Conservation (phyloP, 2,797 vertebrate genomes). For the Limosa lapponica region DNA sequence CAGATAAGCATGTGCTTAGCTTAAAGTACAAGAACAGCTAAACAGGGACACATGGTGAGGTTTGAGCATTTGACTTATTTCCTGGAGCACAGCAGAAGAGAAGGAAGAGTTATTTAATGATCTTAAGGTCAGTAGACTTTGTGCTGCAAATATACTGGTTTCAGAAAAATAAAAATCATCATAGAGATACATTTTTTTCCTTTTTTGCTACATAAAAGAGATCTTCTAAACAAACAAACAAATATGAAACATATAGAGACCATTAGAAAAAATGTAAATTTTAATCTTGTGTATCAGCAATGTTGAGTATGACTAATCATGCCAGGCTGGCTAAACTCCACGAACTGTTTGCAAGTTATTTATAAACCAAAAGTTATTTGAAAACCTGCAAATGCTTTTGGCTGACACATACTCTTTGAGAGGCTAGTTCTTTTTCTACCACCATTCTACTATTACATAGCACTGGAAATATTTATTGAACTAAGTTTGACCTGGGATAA, state of each 20-base stretch:
- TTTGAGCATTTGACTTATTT: not conserved
- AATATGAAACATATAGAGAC: not conserved
- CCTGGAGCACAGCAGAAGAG: not conserved
- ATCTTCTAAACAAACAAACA: not conserved
- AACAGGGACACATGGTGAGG: not conserved
- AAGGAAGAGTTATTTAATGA: not conserved
- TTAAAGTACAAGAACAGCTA: not conserved
- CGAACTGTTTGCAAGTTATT: not conserved
- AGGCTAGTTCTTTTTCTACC: not conserved
- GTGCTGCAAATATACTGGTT: not conserved
- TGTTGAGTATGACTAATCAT: not conserved
- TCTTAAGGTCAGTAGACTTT: not conserved
- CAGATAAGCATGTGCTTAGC: not conserved
- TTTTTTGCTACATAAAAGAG: not conserved
- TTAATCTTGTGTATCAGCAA: accelerated
- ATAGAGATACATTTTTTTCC: not conserved
- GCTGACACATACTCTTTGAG: not conserved
- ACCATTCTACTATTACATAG: not conserved
- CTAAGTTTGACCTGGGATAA: not conserved
- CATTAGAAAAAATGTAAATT: not conserved
- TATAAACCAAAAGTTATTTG: not conserved
- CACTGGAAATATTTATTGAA: not conserved
- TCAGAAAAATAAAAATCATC: not conserved
- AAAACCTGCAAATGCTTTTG: not conserved
- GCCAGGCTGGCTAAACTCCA: not conserved